Base-by-base conservation (phyloP, 2,797 vertebrate genomes). In the Danio aesculapii region DNA sequence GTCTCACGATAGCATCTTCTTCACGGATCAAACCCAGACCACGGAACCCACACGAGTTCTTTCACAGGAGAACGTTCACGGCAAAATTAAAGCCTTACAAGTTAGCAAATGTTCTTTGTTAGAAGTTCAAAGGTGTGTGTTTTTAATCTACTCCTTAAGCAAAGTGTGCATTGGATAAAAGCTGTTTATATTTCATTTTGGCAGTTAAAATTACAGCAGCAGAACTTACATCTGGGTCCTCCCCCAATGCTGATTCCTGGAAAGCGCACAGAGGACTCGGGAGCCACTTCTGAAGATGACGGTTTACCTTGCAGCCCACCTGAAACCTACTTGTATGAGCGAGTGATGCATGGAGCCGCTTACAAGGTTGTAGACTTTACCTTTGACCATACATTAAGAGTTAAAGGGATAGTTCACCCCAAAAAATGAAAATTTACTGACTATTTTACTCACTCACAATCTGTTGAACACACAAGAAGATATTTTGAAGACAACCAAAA, bases 1-100 rank as follows among this genome's bases (percentile, higher is more conserved):
- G 87, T 97, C 96, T 11, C 96, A 97, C 1, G 96, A 97, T 64
- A 97, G 96, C 87, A 96, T 97, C 90, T 97, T 97, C 90, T 90
- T 96, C 85, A 91, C 94, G 39, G 95, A 96, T 79, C 88, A 92
- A 43, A 90, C 87, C 41, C 94, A 92, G 87, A 83, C 94, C 46
- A 19, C 87, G 67, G 92, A 92, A 79, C 94, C 94, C 8, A 88
- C 93, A 2, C 90, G 95, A 69, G 93, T 96, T 17, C 94, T 95
- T 86, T 96, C 96, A 83, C 96, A 97, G 82, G 95, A 96, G 87
- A 96, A 94, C 0, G 69, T 97, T 81, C 96, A 95, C 16, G 94
- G 94, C 84, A 94, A 92, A 81, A 95, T 97, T 86, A 94, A 92
- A 89, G 95, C 93, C 62, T 89, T 97, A 67, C 96, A 97, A 95